Base-by-base conservation (phyloP, 2,888 invertebrate genomes). In the Lasioglossum marginatum region DNA sequence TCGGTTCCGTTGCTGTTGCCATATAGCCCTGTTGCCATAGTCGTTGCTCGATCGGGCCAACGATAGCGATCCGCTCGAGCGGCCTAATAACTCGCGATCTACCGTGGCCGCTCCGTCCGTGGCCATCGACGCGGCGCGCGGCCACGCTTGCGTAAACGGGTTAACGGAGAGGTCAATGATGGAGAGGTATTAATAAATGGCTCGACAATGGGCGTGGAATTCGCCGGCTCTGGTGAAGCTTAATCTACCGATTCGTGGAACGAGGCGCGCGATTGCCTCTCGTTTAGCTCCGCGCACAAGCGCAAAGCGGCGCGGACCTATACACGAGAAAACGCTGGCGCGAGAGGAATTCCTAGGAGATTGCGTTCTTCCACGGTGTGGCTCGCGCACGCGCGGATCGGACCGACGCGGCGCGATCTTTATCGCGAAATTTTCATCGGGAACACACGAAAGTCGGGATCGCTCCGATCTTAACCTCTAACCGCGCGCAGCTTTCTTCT, bases 161-260 rank as follows among this genome's bases (percentile, higher is more conserved):
- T 90, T 89, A 90, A 90, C 85, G 87, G 91, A 89, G 82, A 85
- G 89, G 90, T 90, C 89, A 91, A 89, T 85, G 89, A 89, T 84
- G 89, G 83, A 74, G 87, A 77, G 89, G 85, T 90, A 90, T 89
- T 89, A 90, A 89, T 88, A 89, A 89, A 89, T 88, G 81, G 79
- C 90, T 83, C 76, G 89, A 89, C 90, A 89, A 89, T 88, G 88
- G 87, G 87, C 83, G 88, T 85, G 90, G 90, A 89, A 89, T 89
- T 88, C 81, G 75, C 77, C 77, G 83, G 85, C 87, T 76, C 57
- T 73, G 87, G 81, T 72, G 78, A 79, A 73, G 45, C 82, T 87
- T 48, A 40, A 78, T 82, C 86, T 77, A 75, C 78, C 81, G 72
- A 85, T 85, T 84, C 78, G 74, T 70, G n/a, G 74, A 76, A 82